These are phyloP conservation scores for Bubo blakistoni DNA, from an alignment of 2,113 vertebrate genomes.

Conservation along the genomic window DNA sequence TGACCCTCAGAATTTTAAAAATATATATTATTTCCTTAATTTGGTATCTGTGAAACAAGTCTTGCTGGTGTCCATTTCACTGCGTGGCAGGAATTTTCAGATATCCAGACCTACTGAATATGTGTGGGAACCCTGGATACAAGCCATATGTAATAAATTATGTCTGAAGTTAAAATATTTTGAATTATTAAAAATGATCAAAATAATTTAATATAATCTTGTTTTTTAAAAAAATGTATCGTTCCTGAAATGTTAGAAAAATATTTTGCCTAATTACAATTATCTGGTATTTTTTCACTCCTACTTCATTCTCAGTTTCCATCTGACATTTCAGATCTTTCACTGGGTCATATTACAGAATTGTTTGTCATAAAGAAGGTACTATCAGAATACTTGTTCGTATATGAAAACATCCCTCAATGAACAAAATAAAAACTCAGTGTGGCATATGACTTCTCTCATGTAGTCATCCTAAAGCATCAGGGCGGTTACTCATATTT, in stretches of 20 bases:
- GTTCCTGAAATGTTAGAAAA: not conserved
- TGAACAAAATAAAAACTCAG: not conserved
- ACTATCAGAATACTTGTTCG: not conserved
- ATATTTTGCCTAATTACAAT: not conserved
- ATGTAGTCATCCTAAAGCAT: not conserved
- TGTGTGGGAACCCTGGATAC: not conserved
- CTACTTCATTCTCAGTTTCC: not conserved
- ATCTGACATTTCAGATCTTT: not conserved
- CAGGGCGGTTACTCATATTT: slow-evolving; percentile 17
- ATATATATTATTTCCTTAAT: not conserved
- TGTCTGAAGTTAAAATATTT: not conserved
- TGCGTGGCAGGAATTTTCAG: not conserved
- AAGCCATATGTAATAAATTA: not conserved
- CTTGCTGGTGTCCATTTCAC: not conserved
- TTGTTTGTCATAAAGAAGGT: not conserved
- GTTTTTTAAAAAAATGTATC: rapidly evolving
- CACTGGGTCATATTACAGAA: not conserved
- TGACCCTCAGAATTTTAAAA: not conserved
- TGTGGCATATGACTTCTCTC: slow-evolving; percentile 18
- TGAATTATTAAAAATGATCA: not conserved
- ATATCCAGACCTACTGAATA: not conserved
- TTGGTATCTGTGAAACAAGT: not conserved
- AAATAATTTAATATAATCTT: not conserved
- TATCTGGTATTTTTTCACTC: not conserved
- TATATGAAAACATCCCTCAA: not conserved